phyloP scores from a whole-genome alignment of 2,888 invertebrate species.

The Cepaea hortensis region DNA sequence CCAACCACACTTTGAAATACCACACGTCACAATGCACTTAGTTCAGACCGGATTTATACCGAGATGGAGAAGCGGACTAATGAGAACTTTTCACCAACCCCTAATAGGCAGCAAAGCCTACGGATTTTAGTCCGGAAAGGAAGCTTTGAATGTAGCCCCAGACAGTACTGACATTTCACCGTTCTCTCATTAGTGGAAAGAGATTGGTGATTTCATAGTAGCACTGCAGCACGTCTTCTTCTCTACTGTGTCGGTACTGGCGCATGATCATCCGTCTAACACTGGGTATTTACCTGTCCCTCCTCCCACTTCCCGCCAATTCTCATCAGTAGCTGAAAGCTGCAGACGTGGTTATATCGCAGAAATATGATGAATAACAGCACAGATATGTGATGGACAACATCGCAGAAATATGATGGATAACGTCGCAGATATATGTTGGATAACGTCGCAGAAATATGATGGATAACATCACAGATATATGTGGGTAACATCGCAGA shows the following conservation, averaged over 20 bases:
- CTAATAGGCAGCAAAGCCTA: slow-evolving; percentile 17
- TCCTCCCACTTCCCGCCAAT: too few species aligned
- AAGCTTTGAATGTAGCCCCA: slow-evolving; percentile 6
- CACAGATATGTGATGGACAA: too few species aligned
- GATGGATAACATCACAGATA: too few species aligned
- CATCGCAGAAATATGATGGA: too few species aligned
- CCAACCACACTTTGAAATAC: not conserved
- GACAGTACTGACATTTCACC: slow-evolving; percentile 18
- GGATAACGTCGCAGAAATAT: too few species aligned
- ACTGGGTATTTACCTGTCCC: too few species aligned
- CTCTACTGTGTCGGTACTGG: not conserved
- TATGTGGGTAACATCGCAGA: too few species aligned
- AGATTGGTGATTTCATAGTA: not conserved
- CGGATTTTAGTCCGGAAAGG: slow-evolving; percentile 14
- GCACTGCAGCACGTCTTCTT: not conserved
- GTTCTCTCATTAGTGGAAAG: not conserved
- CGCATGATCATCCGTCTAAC: not conserved
- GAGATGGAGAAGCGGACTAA: not conserved
- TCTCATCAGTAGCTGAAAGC: too few species aligned
- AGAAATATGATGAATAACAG: too few species aligned
- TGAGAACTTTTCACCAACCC: slow-evolving; percentile 25
- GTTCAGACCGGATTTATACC: not conserved
- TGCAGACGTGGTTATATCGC: too few species aligned
- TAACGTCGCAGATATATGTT: too few species aligned
- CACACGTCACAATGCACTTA: not conserved